Evolutionary conservation across 2,888 invertebrate genomes (phyloP), one percentile per base, ranked within the genome.

Genomic region (Chaetogeoica ovagalla): DNA sequence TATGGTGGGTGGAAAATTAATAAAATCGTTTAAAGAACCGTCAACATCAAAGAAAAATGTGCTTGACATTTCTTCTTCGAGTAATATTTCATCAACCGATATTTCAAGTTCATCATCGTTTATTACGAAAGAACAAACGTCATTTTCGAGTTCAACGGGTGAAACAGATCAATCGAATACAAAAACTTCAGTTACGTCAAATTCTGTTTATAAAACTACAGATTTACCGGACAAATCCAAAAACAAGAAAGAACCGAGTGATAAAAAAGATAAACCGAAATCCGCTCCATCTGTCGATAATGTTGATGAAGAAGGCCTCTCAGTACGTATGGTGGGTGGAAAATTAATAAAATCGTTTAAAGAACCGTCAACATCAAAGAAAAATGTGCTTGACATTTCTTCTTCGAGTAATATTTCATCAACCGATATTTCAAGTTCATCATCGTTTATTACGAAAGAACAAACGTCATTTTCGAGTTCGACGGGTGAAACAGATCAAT

Each of bases 1-100:
- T 30, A 83, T 83, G 83, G 82, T 83, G 13, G 83, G 82, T 21
- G 83, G 82, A 70, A 83, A 82, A 82, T 72, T 83, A 39, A 82
- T 83, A 19, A 83, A 82, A 55, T 72, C 75, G 8, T 82, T 73
- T 6, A 71, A 70, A 7, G 79, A 72, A 69, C 73, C 79, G 30
- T 62, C 39, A 3, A 6, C 48, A 1, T 23, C 55, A 0, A 77
- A 77, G n/a, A 60, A 37, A 39, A 62, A 55, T 13, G 1, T 0
- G 6, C 4, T 11, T 17, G 60, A 60, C 0, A 30, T 52, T 17
- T 60, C 60, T 23, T 15, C 21, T 13, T 43, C 66, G 5, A 68
- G 15, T 43, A 63, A 74, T 9, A 52, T 73, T 55, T 63, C 62
- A 15, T 73, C 73, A 5, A 62, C 1, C 15, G 59, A 71, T 17